phyloP scores from a whole-genome alignment of 2,113 vertebrate genomes.

The Porphyrio hochstetteri region DNA sequence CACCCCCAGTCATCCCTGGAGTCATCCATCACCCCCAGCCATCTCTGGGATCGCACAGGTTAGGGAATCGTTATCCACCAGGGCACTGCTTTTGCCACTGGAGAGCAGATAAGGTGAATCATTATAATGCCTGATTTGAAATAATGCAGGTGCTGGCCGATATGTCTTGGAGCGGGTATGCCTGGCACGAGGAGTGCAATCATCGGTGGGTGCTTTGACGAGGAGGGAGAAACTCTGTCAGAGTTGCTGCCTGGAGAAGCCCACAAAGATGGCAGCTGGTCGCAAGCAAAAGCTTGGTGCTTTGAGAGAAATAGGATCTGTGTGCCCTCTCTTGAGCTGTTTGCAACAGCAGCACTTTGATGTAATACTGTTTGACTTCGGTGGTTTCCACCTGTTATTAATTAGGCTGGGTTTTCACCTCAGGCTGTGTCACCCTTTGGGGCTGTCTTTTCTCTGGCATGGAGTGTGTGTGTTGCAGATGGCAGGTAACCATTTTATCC shows the following conservation, averaged over 20 bases:
- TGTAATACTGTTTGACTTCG: not conserved
- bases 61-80: too few relatives aligned
- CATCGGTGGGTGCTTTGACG: fast-evolving
- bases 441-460: not conserved
- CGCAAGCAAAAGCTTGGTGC: fast-evolving
- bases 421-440: not conserved
- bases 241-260: not conserved
- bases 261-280: not conserved
- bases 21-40: not conserved
- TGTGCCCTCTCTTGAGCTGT: not conserved
- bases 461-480: not conserved
- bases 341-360: not conserved
- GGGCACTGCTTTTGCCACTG: not conserved
- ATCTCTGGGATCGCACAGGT: not conserved
- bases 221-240: not conserved
- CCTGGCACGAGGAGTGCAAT: not conserved
- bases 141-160: fast-evolving
- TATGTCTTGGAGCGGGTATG: fast-evolving
- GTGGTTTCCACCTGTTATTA: not conserved
- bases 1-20: not conserved
- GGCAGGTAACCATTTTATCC: not conserved
- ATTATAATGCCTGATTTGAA: not conserved
- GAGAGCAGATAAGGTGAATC: not conserved
- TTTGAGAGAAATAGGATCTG: not conserved
- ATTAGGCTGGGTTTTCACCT: not conserved